Percentiles rank a stretch among this genome's conserved stretches.
Conservation (phyloP, 2,888 invertebrate species). For the Lasioglossum villosulum region DNA sequence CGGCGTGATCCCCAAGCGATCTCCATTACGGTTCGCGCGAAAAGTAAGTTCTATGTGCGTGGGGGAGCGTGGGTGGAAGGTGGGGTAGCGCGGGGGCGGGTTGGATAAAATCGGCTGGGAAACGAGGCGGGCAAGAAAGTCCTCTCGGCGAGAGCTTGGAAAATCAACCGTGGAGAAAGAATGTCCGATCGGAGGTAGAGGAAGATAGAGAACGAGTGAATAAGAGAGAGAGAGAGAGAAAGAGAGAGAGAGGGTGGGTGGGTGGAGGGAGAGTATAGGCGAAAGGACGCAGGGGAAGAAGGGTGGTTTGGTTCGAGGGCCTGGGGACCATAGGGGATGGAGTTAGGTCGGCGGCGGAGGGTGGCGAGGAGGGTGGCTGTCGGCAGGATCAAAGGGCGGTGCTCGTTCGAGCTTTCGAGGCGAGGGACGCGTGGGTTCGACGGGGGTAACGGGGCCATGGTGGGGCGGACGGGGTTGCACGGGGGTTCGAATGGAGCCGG, state of each 20-base stretch:
- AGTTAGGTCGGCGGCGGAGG: conserved; percentile 70
- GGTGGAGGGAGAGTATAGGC: conserved; percentile 24
- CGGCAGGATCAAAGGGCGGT: conserved; percentile 84
- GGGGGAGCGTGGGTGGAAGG: neutral
- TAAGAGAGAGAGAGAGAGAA: neutral
- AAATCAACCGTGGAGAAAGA: conserved; percentile 25
- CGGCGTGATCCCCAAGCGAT: conserved; percentile 16
- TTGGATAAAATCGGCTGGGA: conserved; percentile 6
- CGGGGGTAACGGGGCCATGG: conserved; percentile 57
- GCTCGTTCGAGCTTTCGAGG: conserved; percentile 80
- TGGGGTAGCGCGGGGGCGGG: neutral
- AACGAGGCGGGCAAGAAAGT: conserved; percentile 24
- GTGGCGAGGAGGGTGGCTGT: conserved; percentile 79
- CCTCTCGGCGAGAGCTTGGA: conserved; percentile 27
- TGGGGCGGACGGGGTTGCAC: conserved; percentile 42
- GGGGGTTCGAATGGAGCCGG: conserved; percentile 70
- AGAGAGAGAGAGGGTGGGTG: neutral
- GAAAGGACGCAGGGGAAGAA: conserved; percentile 34
- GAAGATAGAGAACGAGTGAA: conserved; percentile 35
- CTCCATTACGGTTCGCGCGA: conserved; percentile 16
- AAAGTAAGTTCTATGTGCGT: neutral
- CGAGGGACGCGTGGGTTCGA: conserved; percentile 68
- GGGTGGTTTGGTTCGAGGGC: conserved; percentile 62
- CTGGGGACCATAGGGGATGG: conserved; percentile 65
- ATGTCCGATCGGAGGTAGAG: conserved; percentile 24